These are phyloP conservation scores for Formica aserva DNA, from an alignment of 2,888 invertebrate genomes.

Conservation along the genomic window DNA sequence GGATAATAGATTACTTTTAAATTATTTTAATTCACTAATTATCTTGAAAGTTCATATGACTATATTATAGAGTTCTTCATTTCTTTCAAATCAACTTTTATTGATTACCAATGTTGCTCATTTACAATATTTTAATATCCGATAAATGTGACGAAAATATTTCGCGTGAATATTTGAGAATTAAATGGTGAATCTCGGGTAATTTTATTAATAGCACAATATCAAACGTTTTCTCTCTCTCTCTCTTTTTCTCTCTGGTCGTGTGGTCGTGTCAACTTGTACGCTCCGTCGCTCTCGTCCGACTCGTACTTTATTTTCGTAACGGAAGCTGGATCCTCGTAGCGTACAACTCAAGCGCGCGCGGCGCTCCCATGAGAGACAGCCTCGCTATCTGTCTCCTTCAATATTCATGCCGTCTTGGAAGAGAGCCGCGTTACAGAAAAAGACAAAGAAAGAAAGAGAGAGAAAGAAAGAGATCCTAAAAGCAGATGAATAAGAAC, in stretches of 20 bases:
- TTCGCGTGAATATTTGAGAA: constrained; percentile 28
- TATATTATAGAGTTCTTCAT: neutral
- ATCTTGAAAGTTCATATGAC: neutral
- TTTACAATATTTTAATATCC: neutral
- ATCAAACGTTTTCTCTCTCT: constrained; percentile 54
- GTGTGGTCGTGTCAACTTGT: constrained; percentile 50
- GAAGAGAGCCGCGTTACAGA: constrained; percentile 17
- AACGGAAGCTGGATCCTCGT: constrained; percentile 72
- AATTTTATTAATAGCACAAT: constrained; percentile 62
- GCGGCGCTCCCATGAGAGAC: constrained; percentile 63
- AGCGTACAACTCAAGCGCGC: constrained; percentile 46
- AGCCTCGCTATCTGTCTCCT: constrained; percentile 69
- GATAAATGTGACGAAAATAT: constrained; percentile 1
- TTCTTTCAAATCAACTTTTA: neutral
- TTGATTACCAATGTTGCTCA: neutral
- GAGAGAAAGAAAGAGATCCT: constrained; percentile 1
- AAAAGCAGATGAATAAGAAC: constrained; percentile 27
- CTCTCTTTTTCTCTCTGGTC: constrained; percentile 53
- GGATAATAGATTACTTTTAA: neutral
- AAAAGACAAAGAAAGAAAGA: constrained; percentile 22
- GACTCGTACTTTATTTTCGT: constrained; percentile 72
- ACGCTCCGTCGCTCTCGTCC: constrained; percentile 61
- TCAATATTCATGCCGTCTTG: constrained; percentile 61
- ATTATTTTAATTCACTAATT: neutral
- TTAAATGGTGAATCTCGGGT: constrained; percentile 11